phyloP scores from a whole-genome alignment of 2,888 invertebrate genomes.

The Tanypteryx hageni region DNA sequence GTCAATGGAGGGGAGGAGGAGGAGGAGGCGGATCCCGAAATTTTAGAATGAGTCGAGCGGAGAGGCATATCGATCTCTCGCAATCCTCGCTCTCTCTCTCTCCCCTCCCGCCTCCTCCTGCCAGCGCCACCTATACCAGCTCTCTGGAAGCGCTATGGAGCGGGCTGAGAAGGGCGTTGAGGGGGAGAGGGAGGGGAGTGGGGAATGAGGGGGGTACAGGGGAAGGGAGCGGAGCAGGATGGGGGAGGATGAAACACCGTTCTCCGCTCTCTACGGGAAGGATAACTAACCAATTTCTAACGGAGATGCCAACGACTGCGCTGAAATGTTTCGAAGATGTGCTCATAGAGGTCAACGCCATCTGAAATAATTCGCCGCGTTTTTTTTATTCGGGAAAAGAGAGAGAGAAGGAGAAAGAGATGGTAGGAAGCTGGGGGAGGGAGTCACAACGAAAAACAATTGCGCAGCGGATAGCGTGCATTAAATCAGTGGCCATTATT shows the following conservation, averaged over 20 bases:
- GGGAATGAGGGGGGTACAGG: neutral
- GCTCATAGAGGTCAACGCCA: conserved; percentile 59
- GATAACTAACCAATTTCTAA: conserved; percentile 64
- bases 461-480: conserved; percentile 7
- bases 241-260: conserved; percentile 25
- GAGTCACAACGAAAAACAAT: conserved; percentile 31
- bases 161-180: neutral
- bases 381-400: neutral
- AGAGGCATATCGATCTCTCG: conserved; percentile 53
- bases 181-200: neutral
- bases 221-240: neutral
- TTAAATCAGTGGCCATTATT: conserved; percentile 23
- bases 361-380: conserved; percentile 16
- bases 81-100: neutral
- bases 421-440: neutral
- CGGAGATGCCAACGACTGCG: conserved; percentile 54
- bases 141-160: conserved; percentile 15
- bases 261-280: conserved; percentile 11
- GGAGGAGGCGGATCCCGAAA: conserved; percentile 43
- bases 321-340: conserved; percentile 64
- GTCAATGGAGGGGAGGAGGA: neutral
- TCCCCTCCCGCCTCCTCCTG: neutral
- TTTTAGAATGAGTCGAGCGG: conserved; percentile 63
- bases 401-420: neutral
- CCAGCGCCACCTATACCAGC: conserved; percentile 9